Base-by-base conservation (phyloP, 2,888 invertebrate genomes). In the Drosophila histrio region DNA sequence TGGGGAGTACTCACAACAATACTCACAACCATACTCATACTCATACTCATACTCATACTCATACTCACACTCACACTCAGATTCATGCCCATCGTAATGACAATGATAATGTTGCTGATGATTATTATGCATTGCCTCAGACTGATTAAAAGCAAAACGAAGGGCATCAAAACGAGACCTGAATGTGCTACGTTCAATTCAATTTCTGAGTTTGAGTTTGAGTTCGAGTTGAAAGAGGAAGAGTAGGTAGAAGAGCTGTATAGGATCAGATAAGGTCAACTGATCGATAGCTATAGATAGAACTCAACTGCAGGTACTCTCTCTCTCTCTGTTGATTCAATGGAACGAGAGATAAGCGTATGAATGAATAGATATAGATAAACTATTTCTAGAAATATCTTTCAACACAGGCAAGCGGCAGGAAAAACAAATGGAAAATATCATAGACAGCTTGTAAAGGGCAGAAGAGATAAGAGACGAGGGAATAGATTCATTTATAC, bases 51-150 rank as follows among this genome's bases (percentile, higher is more conserved):
- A 30, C 17, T 47, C 46, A 53, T 36, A 22, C n/a, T 19, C 39
- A 9, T 39, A 15, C 44, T 17, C 44, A 24, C 13, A 6, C 41
- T 11, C 24, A 43, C 8, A 44, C 13, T 8, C 44, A 44, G 2
- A 39, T 8, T 21, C 13, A 17, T 19, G 15, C 19, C 32, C 34
- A 9, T 28, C 41, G 53, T 76, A 56, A 72, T 74, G 66, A 60
- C 63, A 69, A 52, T 39, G 71, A 70, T 50, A 47, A 70, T 50
- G 15, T n/a, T 34, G 28, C 5, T 22, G 65, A 66, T 73, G 65
- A 81, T 82, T 82, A 63, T 72, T 78, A 75, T 84, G 74, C 64
- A 64, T 46, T 65, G 68, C 81, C 78, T 69, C 75, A 65, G 78
- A 63, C 83, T 82, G 83, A 80, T 82, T 80, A 85, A 78, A 81